Evolutionary conservation across 2,888 invertebrate species (phyloP), one percentile per base, ranked within the genome.

Genomic region (Holacanthella duospinosa): DNA sequence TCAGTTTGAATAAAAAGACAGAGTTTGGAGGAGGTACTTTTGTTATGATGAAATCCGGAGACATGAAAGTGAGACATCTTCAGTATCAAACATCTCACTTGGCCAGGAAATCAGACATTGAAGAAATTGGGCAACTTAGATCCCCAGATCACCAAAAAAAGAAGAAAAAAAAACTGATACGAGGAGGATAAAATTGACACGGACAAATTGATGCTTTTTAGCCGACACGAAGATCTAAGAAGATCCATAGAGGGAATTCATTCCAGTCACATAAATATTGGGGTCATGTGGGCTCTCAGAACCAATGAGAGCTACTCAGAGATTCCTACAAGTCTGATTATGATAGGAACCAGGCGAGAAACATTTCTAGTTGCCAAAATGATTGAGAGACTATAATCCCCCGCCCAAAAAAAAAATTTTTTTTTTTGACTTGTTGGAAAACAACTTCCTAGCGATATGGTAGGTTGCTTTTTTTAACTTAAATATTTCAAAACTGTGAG

Each of bases 201-300:
- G 16, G 16, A 36, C 36, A 9, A 36, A 36, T n/a, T 36, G 36
- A 36, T 36, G 36, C 36, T 36, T 36, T 36, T 36, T 36, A 36
- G 9, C 16, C 9, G 6, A 36, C 16, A 36, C 6, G 16, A 36
- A 36, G 36, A 16, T 16, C 36, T 16, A 36, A 36, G 29, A 60
- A 60, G 53, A 27, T 53, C 3, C 29, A 54, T 21, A 48, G 29
- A 54, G 48, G 60, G 27, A 53, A 60, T 60, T 53, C 60, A 60
- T 60, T 60, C 27, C 43, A 60, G 48, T 44, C 60, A 60, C 53
- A 48, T 60, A 54, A 58, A 29, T 24, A 29, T 58, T 58, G 26
- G 24, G 55, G 26, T 25, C 55, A 36, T 36, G 16, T 36, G 36
- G 36, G 36, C 36, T 36, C n/a, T n/a, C n/a, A n/a, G n/a, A n/a